Evolutionary conservation across 2,113 vertebrate genomes (phyloP), one percentile per base, ranked within the genome.

Genomic region (Dolichotis patagonum): DNA sequence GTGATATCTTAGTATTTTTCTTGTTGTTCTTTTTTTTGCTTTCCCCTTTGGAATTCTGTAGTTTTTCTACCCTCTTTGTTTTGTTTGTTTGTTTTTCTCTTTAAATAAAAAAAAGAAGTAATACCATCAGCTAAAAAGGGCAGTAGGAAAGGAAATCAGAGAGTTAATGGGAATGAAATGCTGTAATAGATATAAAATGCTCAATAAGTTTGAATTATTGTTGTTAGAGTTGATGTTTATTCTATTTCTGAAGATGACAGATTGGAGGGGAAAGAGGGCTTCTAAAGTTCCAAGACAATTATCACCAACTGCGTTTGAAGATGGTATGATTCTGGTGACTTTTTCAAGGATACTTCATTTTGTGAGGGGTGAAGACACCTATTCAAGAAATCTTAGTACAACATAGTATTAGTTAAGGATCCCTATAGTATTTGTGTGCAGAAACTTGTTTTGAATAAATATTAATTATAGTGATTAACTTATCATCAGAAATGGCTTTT

Each of bases 261-360:
- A 17, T 94, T 73, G 41, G 32, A 92, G 13, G 14, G 7, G 7
- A 20, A 77, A 85, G 60, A 90, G 60, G 28, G 30, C 16, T 73
- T 80, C 92, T 80, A 63, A 83, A 96, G 54, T 71, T 78, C 5
- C 63, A 90, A 30, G 56, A 86, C 6, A 85, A 12, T 60, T 90
- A 19, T 75, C 30, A 88, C 10, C 52, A 56, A 38, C 11, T 73
- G 41, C 3, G 67, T 81, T 38, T 28, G 90, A 62, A 90, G 22
- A 20, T 8, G n/a, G 4, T 90, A n/a, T 60, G 20, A 60, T 41
- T 93, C n/a, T 93, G 35, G 41, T 82, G 35, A 86, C 13, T 71
- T 97, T 96, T 92, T 67, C 28, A 91, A 62, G 32, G n/a, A 63
- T 89, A 67, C 85, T 93, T 97, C 82, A 35, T 92, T 17, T 83